Evolutionary conservation across 2,888 invertebrate species (phyloP).

Genomic region (Campaea margaritaria): DNA sequence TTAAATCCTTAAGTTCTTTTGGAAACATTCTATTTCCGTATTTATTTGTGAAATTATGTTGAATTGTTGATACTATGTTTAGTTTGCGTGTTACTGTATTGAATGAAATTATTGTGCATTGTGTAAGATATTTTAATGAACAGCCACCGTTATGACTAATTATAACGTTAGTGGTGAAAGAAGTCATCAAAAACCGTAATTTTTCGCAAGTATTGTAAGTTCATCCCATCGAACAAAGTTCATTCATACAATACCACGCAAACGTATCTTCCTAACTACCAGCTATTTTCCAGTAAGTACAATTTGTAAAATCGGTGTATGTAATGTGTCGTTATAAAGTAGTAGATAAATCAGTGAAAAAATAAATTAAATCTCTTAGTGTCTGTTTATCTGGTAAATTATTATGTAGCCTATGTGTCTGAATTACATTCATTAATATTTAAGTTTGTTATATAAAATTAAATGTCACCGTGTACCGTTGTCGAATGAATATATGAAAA

Average conservation of each 20-base stretch:
- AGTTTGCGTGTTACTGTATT: constrained; percentile 2
- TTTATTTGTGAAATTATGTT: constrained; percentile 25
- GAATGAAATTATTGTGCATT: neutral
- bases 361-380: constrained; percentile 57
- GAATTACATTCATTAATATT: constrained; percentile 74
- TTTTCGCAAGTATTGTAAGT: too few species aligned
- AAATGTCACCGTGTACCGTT: constrained; percentile 85
- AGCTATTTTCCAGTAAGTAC: constrained; percentile 54
- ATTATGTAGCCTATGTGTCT: constrained; percentile 66
- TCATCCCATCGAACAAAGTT: neutral
- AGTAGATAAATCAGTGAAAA: constrained; percentile 56
- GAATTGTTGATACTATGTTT: constrained; percentile 14
- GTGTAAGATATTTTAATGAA: too few species aligned
- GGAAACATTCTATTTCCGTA: constrained; percentile 23
- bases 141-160: too few species aligned
- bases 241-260: constrained; percentile 6
- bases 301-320: constrained; percentile 53
- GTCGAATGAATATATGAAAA: constrained; percentile 85
- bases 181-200: too few species aligned
- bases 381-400: constrained; percentile 62
- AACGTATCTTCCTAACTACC: constrained; percentile 21
- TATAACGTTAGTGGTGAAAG: too few species aligned
- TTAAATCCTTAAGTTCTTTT: constrained; percentile 22
- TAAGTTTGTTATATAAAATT: constrained; percentile 82
- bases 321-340: constrained; percentile 52